phyloP scores from a whole-genome alignment of 2,888 invertebrate genomes.

The Chloromyia formosa region DNA sequence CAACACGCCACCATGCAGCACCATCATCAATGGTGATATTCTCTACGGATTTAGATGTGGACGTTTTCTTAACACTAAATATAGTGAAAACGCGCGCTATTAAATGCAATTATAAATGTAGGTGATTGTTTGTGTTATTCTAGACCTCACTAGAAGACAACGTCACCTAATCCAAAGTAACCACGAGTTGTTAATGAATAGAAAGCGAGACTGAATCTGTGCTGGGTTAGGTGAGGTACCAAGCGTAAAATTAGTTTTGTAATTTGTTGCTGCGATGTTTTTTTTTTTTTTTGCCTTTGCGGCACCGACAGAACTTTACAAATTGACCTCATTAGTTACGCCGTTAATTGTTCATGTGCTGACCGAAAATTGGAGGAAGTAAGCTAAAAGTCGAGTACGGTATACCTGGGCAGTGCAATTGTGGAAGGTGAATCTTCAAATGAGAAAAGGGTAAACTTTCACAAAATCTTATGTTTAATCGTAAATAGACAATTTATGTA shows the following conservation, averaged over 20 bases:
- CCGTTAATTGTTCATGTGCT: background rate
- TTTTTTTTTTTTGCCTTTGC: background rate
- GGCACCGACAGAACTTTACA: background rate
- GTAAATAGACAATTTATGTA: too few species aligned
- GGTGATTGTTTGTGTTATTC: slow-evolving; percentile 5
- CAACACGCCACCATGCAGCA: background rate
- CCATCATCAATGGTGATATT: background rate
- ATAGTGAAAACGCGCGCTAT: background rate
- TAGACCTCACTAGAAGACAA: background rate
- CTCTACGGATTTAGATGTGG: background rate
- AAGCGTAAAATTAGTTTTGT: background rate
- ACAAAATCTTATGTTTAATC: too few species aligned
- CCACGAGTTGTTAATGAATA: background rate
- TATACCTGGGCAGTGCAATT: too few species aligned
- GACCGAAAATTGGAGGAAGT: background rate
- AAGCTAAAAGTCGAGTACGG: too few species aligned
- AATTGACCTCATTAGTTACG: slow-evolving; percentile 2
- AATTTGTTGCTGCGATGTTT: background rate
- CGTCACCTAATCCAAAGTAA: background rate
- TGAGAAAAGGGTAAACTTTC: too few species aligned
- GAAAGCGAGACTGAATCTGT: background rate
- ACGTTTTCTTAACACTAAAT: background rate
- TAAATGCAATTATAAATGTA: slow-evolving; percentile 3
- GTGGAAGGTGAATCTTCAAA: too few species aligned
- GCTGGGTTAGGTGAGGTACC: background rate